Conservation (phyloP, 2,113 vertebrate species). For the Lipophrys pholis region DNA sequence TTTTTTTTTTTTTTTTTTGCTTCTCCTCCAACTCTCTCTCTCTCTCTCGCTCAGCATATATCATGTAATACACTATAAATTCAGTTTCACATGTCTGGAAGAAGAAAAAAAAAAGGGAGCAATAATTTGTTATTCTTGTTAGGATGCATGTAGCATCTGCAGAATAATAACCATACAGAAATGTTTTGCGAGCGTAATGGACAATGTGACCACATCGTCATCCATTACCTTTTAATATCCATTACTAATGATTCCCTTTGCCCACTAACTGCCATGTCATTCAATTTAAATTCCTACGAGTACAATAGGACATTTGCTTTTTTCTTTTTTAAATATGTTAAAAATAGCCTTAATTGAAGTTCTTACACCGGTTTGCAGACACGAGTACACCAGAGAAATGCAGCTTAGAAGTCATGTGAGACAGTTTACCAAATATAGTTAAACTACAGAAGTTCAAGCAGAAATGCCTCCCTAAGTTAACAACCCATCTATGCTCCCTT, state of each 20-base stretch:
- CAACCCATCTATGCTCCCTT: too few relatives aligned
- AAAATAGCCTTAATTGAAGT: background rate
- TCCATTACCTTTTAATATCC: background rate
- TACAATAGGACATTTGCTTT: background rate
- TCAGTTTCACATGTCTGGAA: slow-evolving; percentile 10
- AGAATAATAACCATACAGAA: background rate
- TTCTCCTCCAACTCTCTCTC: background rate
- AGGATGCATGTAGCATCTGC: slow-evolving; percentile 24
- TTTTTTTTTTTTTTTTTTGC: background rate
- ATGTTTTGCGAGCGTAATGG: background rate
- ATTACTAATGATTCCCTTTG: too few relatives aligned
- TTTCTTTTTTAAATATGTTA: background rate
- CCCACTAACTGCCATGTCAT: background rate
- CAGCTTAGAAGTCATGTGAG: too few relatives aligned
- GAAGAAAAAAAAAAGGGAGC: slow-evolving; percentile 5
- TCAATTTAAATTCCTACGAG: background rate
- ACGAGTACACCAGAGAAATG: too few relatives aligned
- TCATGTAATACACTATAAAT: slow-evolving; percentile 17
- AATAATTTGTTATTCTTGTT: slow-evolving; percentile 27
- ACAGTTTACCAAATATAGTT: too few relatives aligned
- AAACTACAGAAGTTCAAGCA: too few relatives aligned
- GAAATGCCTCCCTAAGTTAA: too few relatives aligned
- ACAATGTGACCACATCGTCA: background rate
- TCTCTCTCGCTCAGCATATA: too few relatives aligned
- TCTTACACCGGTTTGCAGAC: too few relatives aligned